Conservation (phyloP, 1,140 invertebrate genomes). For the Sarcophaga peregrina region DNA sequence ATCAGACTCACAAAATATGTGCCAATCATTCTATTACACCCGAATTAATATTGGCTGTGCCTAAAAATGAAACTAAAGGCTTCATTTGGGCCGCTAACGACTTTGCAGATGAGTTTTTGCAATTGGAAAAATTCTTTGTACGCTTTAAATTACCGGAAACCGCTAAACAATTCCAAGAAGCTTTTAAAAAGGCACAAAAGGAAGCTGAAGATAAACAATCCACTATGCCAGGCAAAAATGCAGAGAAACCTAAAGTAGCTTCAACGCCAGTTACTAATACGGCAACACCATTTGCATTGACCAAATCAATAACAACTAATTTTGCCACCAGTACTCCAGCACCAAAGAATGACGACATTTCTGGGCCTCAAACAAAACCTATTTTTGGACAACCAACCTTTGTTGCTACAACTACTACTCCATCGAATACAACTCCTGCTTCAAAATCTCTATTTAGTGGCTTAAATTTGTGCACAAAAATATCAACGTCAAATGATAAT, state of each 20-base stretch:
- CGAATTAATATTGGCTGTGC: conserved; percentile 77
- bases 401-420: not conserved
- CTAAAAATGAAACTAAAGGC: conserved; percentile 73
- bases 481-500: not conserved
- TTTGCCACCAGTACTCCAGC: conserved; percentile 47
- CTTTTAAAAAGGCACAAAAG: conserved; percentile 72
- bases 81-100: conserved; percentile 89
- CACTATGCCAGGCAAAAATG: too few relatives aligned
- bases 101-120: conserved; percentile 84
- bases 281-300: conserved; percentile 40
- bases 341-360: conserved; percentile 2
- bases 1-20: conserved; percentile 89
- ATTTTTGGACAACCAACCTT: not conserved
- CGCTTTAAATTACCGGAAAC: conserved; percentile 83
- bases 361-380: not conserved
- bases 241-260: conserved; percentile 8
- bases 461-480: conserved; percentile 14
- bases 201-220: conserved; percentile 46
- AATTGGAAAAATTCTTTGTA: conserved; percentile 84
- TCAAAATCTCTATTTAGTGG: conserved; percentile 55
- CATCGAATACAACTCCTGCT: not conserved
- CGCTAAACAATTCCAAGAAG: conserved; percentile 74
- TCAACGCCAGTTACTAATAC: conserved; percentile 1
- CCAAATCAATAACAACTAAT: conserved; percentile 36
- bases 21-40: conserved; percentile 86